Base-by-base conservation (phyloP, 2,113 vertebrate species). In the Artemisiospiza belli region DNA sequence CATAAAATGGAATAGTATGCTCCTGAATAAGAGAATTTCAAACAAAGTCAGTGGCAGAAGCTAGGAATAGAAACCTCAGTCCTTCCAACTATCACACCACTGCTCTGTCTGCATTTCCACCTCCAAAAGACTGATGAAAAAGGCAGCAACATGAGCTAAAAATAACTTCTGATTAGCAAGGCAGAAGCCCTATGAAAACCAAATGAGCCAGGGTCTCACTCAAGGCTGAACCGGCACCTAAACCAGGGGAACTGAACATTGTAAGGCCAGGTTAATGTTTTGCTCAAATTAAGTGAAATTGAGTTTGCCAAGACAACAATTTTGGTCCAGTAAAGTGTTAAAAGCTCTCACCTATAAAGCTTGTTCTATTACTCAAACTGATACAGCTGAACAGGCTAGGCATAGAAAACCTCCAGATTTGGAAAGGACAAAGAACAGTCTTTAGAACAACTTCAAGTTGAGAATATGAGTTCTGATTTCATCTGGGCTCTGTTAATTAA, bases 41-140 rank as follows among this genome's bases (percentile, higher is more conserved):
- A 20, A 85, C 18, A 35, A 87, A 81, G 75, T 30, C 59, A 80
- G 62, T 8, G 14, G 41, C 41, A 80, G 14, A 88, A 88, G 39
- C 31, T 41, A 76, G 52, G 24, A 92, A 83, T 27, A 94, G 47
- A 95, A 95, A 66, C 3, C 10, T 19, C 43, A 52, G 30, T 76
- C 94, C 61, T 87, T 86, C 33, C 52, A 93, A 24, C 39, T 87
- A 84, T 31, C 69, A 61, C 22, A 18, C 33, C 66, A 78, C 41
- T 76, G 52, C 87, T 78, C 73, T 39, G 57, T 81, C 66, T 90
- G 28, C 23, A 83, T 69, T 74, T 90, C 75, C 70, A 88, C 44
- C 59, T 61, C 33, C 67, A 81, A 95, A 94, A 68, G 30, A 79
- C 78, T 73, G 74, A 91, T 57, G 69, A 87, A 87, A 80, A 87